Base-by-base conservation (phyloP, 2,113 vertebrate species). In the Oostethus manadensis region DNA sequence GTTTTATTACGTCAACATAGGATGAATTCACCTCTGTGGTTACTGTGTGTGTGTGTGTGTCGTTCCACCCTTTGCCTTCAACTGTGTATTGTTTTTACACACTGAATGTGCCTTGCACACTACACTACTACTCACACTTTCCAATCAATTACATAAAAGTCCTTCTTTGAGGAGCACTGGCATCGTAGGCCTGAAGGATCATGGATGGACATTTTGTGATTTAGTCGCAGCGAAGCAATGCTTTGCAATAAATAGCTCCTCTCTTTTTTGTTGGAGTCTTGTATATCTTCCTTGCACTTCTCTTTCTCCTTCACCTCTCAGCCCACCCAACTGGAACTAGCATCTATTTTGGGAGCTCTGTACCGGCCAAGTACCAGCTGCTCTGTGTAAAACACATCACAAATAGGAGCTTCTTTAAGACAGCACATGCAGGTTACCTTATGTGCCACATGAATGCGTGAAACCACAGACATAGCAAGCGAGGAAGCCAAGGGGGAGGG, bases 71-170 rank as follows among this genome's bases (percentile, higher is more conserved):
- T 38, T 9, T 54, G 51, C 18, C 51, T n/a, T 35, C 51, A 51
- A 29, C 23, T 55, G 53, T 40, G n/a, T 20, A 18, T 8, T 51
- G 10, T 62, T 20, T 9, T 35, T 54, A 18, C 50, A 6, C 29
- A 33, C n/a, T 62, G 54, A 23, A 17, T 51, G 62, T 69, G 64
- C 42, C 49, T 46, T 74, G 66, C 54, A n/a, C n/a, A n/a, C n/a
- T n/a, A n/a, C 56, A 49, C 51, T 21, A 49, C 43, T 51, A 58
- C 65, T 82, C 76, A 86, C 81, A 76, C 75, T 79, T 87, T 89
- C 80, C 74, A 22, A 75, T 60, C 65, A 62, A 77, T 87, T 80
- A 84, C 70, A 74, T 87, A 83, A 85, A 45, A 18, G 56, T 53
- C 62, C 58, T 71, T 71, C 21, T 29, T n/a, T 60, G 50, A 74